Conservation (phyloP, 2,888 invertebrate species). For the Magallana nippona region DNA sequence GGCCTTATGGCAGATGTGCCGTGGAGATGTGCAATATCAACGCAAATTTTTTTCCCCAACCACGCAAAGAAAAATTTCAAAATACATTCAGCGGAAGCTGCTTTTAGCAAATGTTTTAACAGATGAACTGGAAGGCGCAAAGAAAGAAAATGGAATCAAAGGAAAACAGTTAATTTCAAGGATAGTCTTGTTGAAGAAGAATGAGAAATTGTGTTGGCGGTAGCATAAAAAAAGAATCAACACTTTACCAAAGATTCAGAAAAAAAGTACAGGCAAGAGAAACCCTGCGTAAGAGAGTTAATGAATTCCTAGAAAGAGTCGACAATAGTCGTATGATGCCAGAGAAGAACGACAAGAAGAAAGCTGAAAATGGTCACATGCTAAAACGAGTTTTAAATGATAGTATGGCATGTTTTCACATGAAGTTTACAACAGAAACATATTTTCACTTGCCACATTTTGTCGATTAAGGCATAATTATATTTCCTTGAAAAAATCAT, state of each 20-base stretch:
- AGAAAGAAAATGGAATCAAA: background rate
- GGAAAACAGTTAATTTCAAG: too few species aligned
- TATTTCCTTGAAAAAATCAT: conserved; percentile 27
- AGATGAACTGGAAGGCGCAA: background rate
- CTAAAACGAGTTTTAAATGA: conserved; percentile 45
- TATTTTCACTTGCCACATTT: conserved; percentile 41
- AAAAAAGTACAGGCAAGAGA: background rate
- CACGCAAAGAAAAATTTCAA: background rate
- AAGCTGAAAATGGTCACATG: background rate
- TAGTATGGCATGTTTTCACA: conserved; percentile 36
- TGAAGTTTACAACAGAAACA: conserved; percentile 13
- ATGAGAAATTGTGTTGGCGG: background rate
- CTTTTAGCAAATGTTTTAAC: conserved; percentile 25
- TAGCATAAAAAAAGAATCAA: too few species aligned
- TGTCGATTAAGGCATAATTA: conserved; percentile 36
- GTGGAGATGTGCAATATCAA: too few species aligned
- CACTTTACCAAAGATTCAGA: background rate
- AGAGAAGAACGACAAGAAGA: conserved; percentile 44
- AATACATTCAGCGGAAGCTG: background rate
- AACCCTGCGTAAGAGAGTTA: background rate
- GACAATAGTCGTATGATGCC: conserved; percentile 46
- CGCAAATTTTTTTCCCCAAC: too few species aligned
- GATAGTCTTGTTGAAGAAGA: background rate
- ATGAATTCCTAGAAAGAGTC: conserved; percentile 32
- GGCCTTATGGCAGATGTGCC: background rate